Conservation (phyloP, 2,797 vertebrate genomes). For the Linurgus olivaceus region DNA sequence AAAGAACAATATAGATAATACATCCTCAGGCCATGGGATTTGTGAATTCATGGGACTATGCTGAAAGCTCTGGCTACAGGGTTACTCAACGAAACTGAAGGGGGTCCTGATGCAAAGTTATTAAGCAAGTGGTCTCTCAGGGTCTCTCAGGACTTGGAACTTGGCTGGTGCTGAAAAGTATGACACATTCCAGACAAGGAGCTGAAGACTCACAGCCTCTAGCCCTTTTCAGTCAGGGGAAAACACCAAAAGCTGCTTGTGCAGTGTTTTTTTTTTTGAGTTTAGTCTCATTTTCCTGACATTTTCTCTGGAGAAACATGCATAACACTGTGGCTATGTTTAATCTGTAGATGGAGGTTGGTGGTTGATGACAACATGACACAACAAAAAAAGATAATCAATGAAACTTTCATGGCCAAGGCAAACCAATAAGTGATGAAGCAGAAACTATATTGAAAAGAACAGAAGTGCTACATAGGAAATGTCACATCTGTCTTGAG, state of each 20-base stretch:
- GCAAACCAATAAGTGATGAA: background rate
- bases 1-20: background rate
- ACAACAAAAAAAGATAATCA: background rate
- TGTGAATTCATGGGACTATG: background rate
- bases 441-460: background rate
- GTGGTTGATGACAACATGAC: background rate
- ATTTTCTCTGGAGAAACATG: background rate
- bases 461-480: background rate
- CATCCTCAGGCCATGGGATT: background rate
- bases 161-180: background rate
- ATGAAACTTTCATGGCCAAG: background rate
- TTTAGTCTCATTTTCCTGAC: background rate
- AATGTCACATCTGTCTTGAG: background rate
- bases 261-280: background rate
- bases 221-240: background rate
- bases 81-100: background rate
- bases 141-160: background rate
- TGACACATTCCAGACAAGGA: background rate
- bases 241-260: background rate
- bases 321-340: background rate
- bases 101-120: background rate
- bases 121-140: background rate
- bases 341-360: background rate
- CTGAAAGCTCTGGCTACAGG: background rate
- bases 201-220: background rate